Percentiles rank a stretch among this genome's conserved stretches.
phyloP scores from a whole-genome alignment of 2,113 vertebrate genomes.

The Gallinago paraguaiae region DNA sequence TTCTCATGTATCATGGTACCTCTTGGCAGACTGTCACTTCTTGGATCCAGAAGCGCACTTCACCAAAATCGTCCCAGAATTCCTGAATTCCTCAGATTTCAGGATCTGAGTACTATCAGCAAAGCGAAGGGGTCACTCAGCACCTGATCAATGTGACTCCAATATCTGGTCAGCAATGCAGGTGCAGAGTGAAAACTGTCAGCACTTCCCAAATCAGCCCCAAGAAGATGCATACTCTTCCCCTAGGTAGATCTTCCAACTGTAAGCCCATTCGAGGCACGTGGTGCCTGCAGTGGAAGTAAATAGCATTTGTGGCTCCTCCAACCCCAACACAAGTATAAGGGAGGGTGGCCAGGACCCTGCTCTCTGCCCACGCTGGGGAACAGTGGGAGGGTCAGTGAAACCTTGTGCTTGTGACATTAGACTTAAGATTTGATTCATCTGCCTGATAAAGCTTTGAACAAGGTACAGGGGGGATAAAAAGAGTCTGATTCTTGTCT shows the following conservation, averaged over 20 bases:
- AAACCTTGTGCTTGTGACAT: background rate
- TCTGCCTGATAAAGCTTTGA: conserved; percentile 42
- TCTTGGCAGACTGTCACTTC: background rate
- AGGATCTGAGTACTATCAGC: background rate
- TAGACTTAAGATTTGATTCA: background rate
- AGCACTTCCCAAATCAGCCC: background rate
- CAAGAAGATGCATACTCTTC: background rate
- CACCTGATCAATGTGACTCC: background rate
- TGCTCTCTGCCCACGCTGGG: background rate
- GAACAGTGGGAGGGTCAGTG: background rate
- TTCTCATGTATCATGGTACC: background rate
- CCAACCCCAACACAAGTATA: background rate
- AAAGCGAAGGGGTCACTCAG: background rate
- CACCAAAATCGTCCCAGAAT: background rate
- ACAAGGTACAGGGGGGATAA: background rate
- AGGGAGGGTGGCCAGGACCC: background rate
- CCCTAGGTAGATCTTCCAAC: background rate
- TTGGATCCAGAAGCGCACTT: background rate
- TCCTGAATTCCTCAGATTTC: background rate
- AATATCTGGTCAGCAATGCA: background rate
- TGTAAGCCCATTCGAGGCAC: background rate
- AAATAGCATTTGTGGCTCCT: background rate
- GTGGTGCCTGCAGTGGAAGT: background rate
- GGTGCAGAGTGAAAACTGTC: conserved; percentile 13
- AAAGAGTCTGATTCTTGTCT: conserved; percentile 20